Base-by-base conservation (phyloP, 2,113 vertebrate species). In the Indicator maculatus region DNA sequence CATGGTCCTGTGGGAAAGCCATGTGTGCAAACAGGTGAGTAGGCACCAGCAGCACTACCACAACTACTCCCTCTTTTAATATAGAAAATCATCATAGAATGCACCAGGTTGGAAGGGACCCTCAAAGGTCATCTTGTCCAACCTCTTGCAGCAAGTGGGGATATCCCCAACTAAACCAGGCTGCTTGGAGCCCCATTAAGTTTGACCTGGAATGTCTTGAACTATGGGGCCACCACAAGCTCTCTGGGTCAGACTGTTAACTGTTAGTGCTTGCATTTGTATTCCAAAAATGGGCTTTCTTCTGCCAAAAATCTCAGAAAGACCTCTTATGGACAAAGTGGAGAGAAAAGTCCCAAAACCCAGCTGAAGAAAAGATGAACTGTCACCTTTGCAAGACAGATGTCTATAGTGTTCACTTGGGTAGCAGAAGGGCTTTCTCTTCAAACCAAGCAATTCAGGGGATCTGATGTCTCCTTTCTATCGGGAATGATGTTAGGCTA, bases 1-100 rank as follows among this genome's bases (percentile, higher is more conserved):
- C 33, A 4, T 26, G 26, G 83, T 39, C 4, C 88, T 86, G 55
- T 59, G 72, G 24, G 12, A 47, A 23, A 0, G 2, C 3, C 6
- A 5, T 10, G 0, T 3, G 7, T 2, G 11, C 12, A 1, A 31
- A 4, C 3, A 0, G 2, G 1, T 9, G 5, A 28, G 5, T 12
- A 6, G 11, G 12, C 38, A 27, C 7, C 5, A 50, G 23, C 9
- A 33, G 30, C 4, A 16, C 8, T n/a, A 9, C 9, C 11, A 12
- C 17, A 38, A 8, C 28, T 8, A 4, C 19, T 38, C 16, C 59
- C 18, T 44, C 8, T 20, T 52, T 5, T 5, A 52, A 11, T 52
- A 52, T 24, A 52, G 21, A 52, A 17, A 24, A 52, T 52, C 23
- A 52, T 52, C 47, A 50, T 23, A 50, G 47, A 50, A 52, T 24